Evolutionary conservation across 2,113 vertebrate genomes (phyloP).

Genomic region (Podarcis raffonei): DNA sequence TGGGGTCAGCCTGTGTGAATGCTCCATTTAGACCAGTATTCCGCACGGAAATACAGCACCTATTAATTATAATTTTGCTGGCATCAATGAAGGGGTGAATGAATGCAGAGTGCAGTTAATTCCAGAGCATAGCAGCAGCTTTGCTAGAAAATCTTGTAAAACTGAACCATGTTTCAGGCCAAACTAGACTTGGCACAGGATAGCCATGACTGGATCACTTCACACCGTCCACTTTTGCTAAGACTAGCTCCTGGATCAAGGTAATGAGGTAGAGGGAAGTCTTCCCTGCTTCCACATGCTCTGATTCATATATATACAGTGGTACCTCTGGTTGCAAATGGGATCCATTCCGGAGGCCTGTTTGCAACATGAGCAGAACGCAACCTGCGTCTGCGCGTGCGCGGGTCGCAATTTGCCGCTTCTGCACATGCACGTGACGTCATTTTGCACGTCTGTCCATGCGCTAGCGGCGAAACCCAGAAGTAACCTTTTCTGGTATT

Average conservation of each 20-base stretch:
- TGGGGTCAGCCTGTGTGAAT: background rate
- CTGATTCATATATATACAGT: background rate
- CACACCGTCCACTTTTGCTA: background rate
- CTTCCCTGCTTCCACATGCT: too few species aligned
- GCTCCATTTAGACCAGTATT: fast-evolving
- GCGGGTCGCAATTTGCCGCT: too few species aligned
- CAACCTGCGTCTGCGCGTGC: too few species aligned
- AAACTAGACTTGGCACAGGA: background rate
- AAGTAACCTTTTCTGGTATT: too few species aligned
- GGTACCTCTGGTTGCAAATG: too few species aligned
- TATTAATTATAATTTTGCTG: background rate
- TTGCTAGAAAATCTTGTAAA: background rate
- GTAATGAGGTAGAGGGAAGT: background rate
- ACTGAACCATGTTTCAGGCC: background rate
- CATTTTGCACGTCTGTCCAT: too few species aligned
- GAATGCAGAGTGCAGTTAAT: background rate
- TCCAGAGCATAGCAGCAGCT: background rate
- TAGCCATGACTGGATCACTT: background rate
- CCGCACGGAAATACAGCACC: background rate
- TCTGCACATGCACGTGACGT: too few species aligned
- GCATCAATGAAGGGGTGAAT: background rate
- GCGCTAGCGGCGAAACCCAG: too few species aligned
- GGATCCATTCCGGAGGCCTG: too few species aligned
- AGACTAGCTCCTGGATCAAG: background rate
- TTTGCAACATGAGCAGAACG: too few species aligned